Evolutionary conservation across 2,888 invertebrate genomes (phyloP), one percentile per base, ranked within the genome.

Genomic region (Acanthococcus lagerstroemiae): DNA sequence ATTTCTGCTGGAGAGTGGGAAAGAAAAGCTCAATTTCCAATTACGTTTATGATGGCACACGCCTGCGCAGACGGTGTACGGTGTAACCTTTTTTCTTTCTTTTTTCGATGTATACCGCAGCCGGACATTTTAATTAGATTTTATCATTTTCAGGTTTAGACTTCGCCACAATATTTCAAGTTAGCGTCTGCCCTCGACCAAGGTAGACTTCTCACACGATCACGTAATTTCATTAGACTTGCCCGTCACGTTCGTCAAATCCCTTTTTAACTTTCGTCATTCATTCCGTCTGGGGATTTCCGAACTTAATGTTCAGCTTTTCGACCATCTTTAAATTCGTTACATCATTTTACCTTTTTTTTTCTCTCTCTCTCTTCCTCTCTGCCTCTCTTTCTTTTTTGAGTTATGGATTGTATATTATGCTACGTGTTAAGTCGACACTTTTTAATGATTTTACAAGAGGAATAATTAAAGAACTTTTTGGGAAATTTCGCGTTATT

Each of bases 181-280:
- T 52, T 52, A 22, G 21, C 21, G 22, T 19, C 19, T 19, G 37
- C 21, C 56, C 22, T 44, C 44, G 46, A 25, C 12, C n/a, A 58
- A 57, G 58, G 58, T 58, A 58, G 45, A 46, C 26, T 58, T 58
- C 44, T 37, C 46, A 21, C 25, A 45, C 25, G 45, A 58, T 58
- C 58, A 58, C 58, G 58, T 58, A 46, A 58, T 58, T 58, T 58
- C 58, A 58, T 58, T 58, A 58, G 46, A 58, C 45, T 58, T 58
- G 24, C 58, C 24, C 45, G 58, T 58, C 58, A 45, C 58, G 58
- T 58, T 58, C 48, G 58, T 58, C 44, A 45, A 52, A 58, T 58
- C 58, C 58, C 46, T 46, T 58, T 58, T 46, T 58, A 58, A 58
- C 58, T 58, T 58, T 58, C 58, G 46, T 58, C 58, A 46, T 58